Evolutionary conservation across 2,797 vertebrate species (phyloP).

Genomic region (Acanthurus lineatus): DNA sequence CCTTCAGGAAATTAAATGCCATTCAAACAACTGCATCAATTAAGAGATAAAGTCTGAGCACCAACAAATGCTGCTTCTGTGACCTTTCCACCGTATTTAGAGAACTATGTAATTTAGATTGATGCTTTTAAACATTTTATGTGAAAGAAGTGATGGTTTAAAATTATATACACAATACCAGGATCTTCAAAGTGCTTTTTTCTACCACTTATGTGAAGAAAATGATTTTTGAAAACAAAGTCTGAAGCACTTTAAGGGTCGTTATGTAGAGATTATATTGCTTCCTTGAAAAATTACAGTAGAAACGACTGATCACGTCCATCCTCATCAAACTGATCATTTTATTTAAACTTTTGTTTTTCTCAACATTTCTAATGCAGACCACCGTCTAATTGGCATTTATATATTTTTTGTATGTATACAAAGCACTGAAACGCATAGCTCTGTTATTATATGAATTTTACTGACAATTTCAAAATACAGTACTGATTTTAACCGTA

Average conservation of each 20-base stretch:
- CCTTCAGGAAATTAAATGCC: slow-evolving; percentile 65
- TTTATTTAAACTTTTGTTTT: too few species aligned
- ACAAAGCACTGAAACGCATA: too few species aligned
- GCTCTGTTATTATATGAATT: too few species aligned
- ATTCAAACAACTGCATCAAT: slow-evolving; percentile 53
- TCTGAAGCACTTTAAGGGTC: background rate
- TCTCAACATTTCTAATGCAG: too few species aligned
- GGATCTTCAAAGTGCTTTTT: background rate
- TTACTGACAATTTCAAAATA: too few species aligned
- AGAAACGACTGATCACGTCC: too few species aligned
- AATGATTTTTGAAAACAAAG: background rate
- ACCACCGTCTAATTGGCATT: too few species aligned
- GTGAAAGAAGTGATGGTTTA: background rate
- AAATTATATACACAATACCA: slow-evolving; percentile 4
- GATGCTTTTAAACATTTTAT: slow-evolving; percentile 19
- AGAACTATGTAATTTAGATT: slow-evolving; percentile 16
- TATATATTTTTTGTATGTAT: too few species aligned
- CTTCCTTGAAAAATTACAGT: background rate
- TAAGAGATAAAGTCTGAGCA: slow-evolving; percentile 24
- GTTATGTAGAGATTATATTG: background rate
- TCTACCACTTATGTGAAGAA: background rate
- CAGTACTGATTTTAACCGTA: too few species aligned
- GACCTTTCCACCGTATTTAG: slow-evolving; percentile 36
- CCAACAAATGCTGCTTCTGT: slow-evolving; percentile 13
- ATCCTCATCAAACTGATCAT: too few species aligned